Base-by-base conservation (phyloP, 2,888 invertebrate species). In the Ormyrus pomaceus region DNA sequence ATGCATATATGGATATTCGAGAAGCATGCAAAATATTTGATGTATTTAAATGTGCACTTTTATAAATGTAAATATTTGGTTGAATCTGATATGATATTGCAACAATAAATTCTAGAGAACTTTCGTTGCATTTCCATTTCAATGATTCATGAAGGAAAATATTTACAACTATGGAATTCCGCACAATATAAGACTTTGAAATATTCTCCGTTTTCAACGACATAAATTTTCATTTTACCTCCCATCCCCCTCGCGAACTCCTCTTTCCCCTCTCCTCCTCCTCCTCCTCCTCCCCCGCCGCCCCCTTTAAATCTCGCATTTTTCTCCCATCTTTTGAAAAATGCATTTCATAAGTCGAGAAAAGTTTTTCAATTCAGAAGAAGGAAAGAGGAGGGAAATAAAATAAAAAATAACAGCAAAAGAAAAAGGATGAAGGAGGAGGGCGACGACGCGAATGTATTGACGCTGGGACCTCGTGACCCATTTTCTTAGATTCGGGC, bases 121-220 rank as follows among this genome's bases (percentile, higher is more conserved):
- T 80, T 68, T 59, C 73, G 72, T 68, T 80, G 80, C 80, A 80
- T 77, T 81, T 81, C 77, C 74, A 77, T 77, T 81, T 81, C 81
- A 81, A 81, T 81, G 81, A 81, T 81, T 81, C 81, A 81, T 81
- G 81, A 81, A 71, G 77, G 78, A 81, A 81, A 81, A 78, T 81
- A 81, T 81, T 77, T 81, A 77, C 78, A 81, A 78, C 81, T 78
- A 81, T 81, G 81, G 74, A 78, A 81, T 78, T 78, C 72, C 62
- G 75, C 72, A 78, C 78, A 81, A 81, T 81, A 81, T 78, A 78
- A 81, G 78, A 81, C 78, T 81, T 81, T 78, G 81, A 81, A 81
- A 81, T 81, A 81, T 78, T 81, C 72, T 75, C 75, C 78, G 71
- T 81, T 81, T 81, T 75, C 75, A 81, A 75, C 75, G 75, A 78